These are phyloP conservation scores for Zophobas atratus DNA, from an alignment of 1,140 invertebrate species.

Conservation along the genomic window DNA sequence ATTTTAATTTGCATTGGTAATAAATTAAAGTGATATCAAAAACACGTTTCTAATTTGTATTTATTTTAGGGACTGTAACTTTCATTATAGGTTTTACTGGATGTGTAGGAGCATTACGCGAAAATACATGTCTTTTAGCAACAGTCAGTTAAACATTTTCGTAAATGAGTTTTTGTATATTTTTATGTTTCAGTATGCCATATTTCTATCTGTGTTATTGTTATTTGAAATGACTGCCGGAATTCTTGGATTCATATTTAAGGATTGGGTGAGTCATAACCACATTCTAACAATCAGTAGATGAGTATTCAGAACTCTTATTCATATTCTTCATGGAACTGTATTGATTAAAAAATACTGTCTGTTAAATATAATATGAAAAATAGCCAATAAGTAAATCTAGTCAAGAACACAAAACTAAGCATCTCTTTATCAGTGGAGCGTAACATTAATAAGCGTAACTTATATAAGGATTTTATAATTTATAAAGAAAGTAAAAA, in stretches of 20 bases:
- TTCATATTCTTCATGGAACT: constrained; percentile 1
- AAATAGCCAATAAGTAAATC: no score
- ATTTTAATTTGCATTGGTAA: constrained; percentile 92
- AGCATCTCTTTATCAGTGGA: no score
- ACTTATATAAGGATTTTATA: no score
- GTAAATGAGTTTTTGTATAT: constrained; percentile 39
- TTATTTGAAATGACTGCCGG: constrained; percentile 92
- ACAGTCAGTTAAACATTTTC: constrained; percentile 76
- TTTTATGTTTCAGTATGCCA: constrained; percentile 87
- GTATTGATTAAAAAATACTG: constrained; percentile 15
- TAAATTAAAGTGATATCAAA: background rate
- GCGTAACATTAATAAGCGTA: no score
- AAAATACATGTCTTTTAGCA: constrained; percentile 90
- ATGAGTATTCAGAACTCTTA: constrained; percentile 13
- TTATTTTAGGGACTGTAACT: constrained; percentile 83
- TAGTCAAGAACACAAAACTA: no score
- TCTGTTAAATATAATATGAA: no score
- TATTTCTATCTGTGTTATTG: constrained; percentile 91
- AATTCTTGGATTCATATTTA: constrained; percentile 95
- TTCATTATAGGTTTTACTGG: constrained; percentile 97
- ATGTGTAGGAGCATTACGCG: constrained; percentile 94
- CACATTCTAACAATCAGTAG: constrained; percentile 32
- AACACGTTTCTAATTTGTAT: background rate
- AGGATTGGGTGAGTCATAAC: constrained; percentile 89
- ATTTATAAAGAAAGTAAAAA: no score